These are phyloP conservation scores for Blastobasis lacticolella DNA, from an alignment of 2,888 invertebrate species.

Conservation along the genomic window DNA sequence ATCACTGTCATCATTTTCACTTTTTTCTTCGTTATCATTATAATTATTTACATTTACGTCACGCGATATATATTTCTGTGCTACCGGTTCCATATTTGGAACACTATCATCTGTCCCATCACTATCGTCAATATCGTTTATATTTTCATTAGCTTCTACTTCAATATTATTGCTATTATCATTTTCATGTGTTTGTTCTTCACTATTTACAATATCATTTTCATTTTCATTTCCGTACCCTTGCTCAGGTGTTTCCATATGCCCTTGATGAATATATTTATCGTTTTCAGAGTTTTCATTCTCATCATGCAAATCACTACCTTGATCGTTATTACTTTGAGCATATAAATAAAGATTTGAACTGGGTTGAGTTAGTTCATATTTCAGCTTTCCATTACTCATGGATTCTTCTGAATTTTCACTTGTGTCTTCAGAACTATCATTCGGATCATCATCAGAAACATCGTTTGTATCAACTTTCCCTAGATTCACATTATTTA, in stretches of 20 bases:
- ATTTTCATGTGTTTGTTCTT: constrained; percentile 18
- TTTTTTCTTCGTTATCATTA: background rate
- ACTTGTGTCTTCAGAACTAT: constrained; percentile 25
- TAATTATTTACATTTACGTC: too few relatives aligned
- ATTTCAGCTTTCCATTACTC: constrained; percentile 19
- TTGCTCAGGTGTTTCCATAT: constrained; percentile 11
- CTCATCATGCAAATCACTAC: constrained; percentile 12
- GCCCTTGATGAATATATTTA: constrained; percentile 8
- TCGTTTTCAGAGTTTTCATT: constrained; percentile 15
- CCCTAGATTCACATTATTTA: constrained; percentile 1
- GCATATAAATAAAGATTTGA: constrained; percentile 38
- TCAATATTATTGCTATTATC: constrained; percentile 11
- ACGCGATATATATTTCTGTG: too few relatives aligned
- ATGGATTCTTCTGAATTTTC: constrained; percentile 18
- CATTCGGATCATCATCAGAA: constrained; percentile 33
- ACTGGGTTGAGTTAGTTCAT: constrained; percentile 39
- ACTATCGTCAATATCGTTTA: constrained; percentile 14
- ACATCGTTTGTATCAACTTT: background rate
- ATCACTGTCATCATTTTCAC: constrained; percentile 3
- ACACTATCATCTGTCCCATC: constrained; percentile 5
- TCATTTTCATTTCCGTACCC: constrained; percentile 11
- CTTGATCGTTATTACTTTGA: constrained; percentile 23
- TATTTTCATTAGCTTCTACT: constrained; percentile 10
- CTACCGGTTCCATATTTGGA: constrained; percentile 1
- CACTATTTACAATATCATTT: constrained; percentile 20